phyloP scores from a whole-genome alignment of 2,888 invertebrate genomes.

The Helobdella robusta region DNA sequence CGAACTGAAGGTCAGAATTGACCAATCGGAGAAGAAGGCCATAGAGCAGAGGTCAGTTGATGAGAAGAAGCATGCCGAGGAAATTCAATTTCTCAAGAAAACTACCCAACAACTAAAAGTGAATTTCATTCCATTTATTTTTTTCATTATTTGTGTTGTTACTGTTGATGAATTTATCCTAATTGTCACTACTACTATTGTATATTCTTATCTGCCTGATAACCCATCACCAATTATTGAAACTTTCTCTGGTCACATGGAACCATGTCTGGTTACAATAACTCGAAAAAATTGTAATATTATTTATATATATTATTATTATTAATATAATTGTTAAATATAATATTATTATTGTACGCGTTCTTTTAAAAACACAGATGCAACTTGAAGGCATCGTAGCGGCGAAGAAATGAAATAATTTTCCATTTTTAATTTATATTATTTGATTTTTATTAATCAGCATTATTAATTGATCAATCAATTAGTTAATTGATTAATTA shows the following conservation, averaged over 20 bases:
- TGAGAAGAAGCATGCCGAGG: conserved; percentile 83
- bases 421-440: neutral
- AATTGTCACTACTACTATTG: no score
- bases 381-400: conserved; percentile 89
- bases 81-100: conserved; percentile 79
- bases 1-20: conserved; percentile 50
- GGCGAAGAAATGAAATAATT: conserved; percentile 65
- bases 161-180: no score
- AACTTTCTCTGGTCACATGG: no score
- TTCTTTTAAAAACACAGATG: no score
- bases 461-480: neutral
- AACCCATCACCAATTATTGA: no score
- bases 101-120: conserved; percentile 88
- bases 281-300: no score
- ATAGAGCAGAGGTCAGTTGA: conserved; percentile 73
- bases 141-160: neutral
- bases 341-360: no score
- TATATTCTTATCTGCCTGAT: no score
- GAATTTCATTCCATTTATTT: neutral
- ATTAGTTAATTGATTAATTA: neutral
- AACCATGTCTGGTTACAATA: no score
- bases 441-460: neutral
- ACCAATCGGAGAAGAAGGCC: conserved; percentile 51
- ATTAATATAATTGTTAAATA: no score
- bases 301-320: no score